Evolutionary conservation across 30 jellyfish, hydroid and myxozoan species (phyloP).

Genomic region (Aurelia sp.): DNA sequence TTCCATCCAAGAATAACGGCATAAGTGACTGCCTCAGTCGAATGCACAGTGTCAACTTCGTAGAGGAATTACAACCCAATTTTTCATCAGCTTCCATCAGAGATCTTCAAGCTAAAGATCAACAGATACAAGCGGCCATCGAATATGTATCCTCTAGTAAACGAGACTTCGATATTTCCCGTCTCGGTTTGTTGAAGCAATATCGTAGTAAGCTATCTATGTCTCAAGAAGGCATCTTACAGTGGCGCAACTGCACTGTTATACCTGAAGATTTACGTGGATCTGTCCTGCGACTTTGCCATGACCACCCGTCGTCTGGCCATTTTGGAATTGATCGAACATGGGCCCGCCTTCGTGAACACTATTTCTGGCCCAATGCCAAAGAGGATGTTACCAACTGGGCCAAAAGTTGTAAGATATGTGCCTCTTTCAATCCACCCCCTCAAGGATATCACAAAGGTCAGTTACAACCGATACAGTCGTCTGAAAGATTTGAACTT

Average conservation of each 20-base stretch:
- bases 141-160: slow-evolving; percentile 33
- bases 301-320: slow-evolving; percentile 47
- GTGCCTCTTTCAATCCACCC: slow-evolving; percentile 24
- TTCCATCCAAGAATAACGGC: neutral
- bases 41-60: slow-evolving; percentile 31
- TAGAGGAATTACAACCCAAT: slow-evolving; percentile 26
- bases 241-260: slow-evolving; percentile 46
- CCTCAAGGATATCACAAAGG: slow-evolving; percentile 48
- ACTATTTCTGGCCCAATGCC: slow-evolving; percentile 39
- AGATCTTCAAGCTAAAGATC: slow-evolving; percentile 17
- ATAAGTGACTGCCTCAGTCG: slow-evolving; percentile 60
- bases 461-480: slow-evolving; percentile 27
- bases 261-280: slow-evolving; percentile 18
- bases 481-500: slow-evolving; percentile 17
- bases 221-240: slow-evolving; percentile 14
- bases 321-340: slow-evolving; percentile 31
- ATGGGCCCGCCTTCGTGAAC: slow-evolving; percentile 34
- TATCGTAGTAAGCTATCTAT: slow-evolving; percentile 2
- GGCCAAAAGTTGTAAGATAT: slow-evolving; percentile 40
- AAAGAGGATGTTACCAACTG: slow-evolving; percentile 16
- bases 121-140: neutral
- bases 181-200: slow-evolving; percentile 14
- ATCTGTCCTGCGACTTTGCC: slow-evolving; percentile 26
- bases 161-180: slow-evolving; percentile 17
- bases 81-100: slow-evolving; percentile 2